These are phyloP conservation scores for Clivina fossor DNA, from an alignment of 2,888 invertebrate genomes.

Conservation along the genomic window DNA sequence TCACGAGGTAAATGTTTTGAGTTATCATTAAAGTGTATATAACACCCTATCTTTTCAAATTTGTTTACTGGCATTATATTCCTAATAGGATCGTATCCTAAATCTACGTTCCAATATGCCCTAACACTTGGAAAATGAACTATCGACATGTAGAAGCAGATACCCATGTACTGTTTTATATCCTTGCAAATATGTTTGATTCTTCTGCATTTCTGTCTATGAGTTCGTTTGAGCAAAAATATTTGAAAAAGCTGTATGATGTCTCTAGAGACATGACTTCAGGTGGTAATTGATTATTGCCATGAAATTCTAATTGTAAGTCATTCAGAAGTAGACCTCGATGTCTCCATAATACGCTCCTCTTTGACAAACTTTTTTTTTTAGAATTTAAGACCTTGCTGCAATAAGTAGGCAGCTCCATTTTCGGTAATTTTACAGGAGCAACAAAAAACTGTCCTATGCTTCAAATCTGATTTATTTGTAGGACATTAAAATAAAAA, in stretches of 20 bases:
- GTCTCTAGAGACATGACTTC: constrained; percentile 1
- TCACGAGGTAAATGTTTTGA: constrained; percentile 23
- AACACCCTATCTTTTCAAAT: constrained; percentile 1
- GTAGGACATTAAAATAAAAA: no score
- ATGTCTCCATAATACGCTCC: no score
- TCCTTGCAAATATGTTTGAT: neutral
- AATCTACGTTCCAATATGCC: neutral
- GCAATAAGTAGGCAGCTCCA: no score
- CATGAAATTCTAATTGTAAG: neutral
- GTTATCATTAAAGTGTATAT: constrained; percentile 47
- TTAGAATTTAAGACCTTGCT: no score
- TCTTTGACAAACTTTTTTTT: no score
- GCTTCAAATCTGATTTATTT: no score
- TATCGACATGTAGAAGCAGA: constrained; percentile 1
- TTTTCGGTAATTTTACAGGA: no score
- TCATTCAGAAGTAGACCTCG: neutral
- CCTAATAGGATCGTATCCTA: neutral
- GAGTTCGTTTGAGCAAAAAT: neutral
- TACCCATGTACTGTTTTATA: no score
- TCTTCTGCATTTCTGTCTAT: neutral
- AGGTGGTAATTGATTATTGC: neutral
- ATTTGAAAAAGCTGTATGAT: neutral
- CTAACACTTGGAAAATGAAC: neutral
- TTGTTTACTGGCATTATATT: constrained; percentile 1
- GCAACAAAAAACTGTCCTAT: no score